A percentile compares a stretch with the other conserved stretches of the same genome.
Evolutionary conservation across 2,797 vertebrate species (phyloP).

Genomic region (Gymnodraco acuticeps): DNA sequence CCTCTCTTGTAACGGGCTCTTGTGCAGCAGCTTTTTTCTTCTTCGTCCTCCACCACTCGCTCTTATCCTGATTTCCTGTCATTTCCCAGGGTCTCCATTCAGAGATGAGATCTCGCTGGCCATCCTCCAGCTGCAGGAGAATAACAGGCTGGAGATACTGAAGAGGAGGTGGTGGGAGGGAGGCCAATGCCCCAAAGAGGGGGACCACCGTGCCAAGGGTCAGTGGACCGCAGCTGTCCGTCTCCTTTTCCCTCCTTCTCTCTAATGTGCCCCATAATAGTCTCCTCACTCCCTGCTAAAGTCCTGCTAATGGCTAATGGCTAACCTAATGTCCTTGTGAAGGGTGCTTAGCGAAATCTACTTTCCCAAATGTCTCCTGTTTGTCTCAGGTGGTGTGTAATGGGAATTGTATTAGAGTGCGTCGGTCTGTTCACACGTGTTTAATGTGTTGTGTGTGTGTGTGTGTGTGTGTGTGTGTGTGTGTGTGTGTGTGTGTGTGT

Average conservation of each 20-base stretch:
- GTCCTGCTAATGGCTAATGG: constrained; percentile 71
- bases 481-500: constrained; percentile 10
- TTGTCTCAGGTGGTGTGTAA: constrained; percentile 70
- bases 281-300: constrained; percentile 59
- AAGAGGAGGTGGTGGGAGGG: constrained; percentile 97
- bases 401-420: constrained; percentile 55
- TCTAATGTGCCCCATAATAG: constrained; percentile 68
- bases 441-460: background rate
- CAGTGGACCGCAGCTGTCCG: constrained; percentile 67
- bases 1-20: constrained; percentile 23
- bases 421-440: constrained; percentile 26
- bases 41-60: constrained; percentile 20
- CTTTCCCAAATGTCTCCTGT: constrained; percentile 64
- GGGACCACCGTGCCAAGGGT: constrained; percentile 95
- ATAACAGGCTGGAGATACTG: constrained; percentile 94
- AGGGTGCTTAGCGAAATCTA: constrained; percentile 67
- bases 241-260: constrained; percentile 51
- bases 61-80: constrained; percentile 58
- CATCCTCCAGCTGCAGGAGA: constrained; percentile 94
- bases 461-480: background rate
- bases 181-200: constrained; percentile 92
- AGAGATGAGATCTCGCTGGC: constrained; percentile 94
- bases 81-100: constrained; percentile 89
- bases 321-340: constrained; percentile 72
- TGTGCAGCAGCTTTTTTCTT: constrained; percentile 4